These are phyloP conservation scores for Cepphus grylle DNA, from an alignment of 2,113 vertebrate species.

Conservation along the genomic window DNA sequence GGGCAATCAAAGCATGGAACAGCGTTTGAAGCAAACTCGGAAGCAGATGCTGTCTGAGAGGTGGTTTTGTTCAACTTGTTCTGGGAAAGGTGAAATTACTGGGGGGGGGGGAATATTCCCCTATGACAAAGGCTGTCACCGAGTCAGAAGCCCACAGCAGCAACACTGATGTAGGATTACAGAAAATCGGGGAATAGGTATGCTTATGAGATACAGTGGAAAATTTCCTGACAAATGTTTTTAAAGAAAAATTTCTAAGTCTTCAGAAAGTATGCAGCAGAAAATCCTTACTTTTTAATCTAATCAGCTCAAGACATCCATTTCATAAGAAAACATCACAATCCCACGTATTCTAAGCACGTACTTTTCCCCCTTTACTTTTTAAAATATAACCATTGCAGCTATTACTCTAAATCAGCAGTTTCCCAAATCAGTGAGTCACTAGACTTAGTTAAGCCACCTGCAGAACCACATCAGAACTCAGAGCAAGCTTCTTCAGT, in stretches of 20 bases:
- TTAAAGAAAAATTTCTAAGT: not conserved
- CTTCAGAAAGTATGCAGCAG: not conserved
- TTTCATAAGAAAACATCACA: not conserved
- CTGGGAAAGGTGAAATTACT: not conserved
- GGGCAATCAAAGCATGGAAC: not conserved
- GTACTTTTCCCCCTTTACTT: not conserved
- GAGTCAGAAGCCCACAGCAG: not conserved
- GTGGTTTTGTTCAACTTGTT: not conserved
- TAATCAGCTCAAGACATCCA: not conserved
- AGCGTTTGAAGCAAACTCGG: not conserved
- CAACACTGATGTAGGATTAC: not conserved
- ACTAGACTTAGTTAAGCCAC: not conserved
- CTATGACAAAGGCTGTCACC: not conserved
- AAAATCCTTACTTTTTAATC: not conserved
- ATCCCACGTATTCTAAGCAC: not conserved
- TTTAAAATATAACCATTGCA: not conserved
- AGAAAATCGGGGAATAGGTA: not conserved
- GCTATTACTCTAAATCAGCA: not conserved
- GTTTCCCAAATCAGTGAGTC: not conserved
- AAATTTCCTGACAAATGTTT: not conserved
- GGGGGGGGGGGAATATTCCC: fast-evolving
- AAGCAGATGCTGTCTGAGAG: not conserved
- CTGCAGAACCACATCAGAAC: not conserved
- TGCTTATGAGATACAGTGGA: not conserved
- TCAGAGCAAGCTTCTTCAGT: not conserved